Conservation (phyloP, 1,140 invertebrate genomes). For the Leptinotarsa texana region DNA sequence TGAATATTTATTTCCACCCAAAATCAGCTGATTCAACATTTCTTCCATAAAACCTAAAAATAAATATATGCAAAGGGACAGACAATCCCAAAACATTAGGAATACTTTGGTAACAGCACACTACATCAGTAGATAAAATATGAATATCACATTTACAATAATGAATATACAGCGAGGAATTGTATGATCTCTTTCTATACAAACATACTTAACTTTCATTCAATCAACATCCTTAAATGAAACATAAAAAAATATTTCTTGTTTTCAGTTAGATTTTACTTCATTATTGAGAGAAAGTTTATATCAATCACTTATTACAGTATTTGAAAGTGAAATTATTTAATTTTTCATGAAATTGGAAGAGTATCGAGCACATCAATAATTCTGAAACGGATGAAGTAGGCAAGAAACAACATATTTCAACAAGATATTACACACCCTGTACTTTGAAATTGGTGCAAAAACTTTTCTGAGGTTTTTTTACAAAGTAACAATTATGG, state of each 20-base stretch:
- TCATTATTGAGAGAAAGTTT: neutral
- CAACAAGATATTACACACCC: no score
- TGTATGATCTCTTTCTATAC: neutral
- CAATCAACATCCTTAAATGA: neutral
- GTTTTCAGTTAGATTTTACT: neutral
- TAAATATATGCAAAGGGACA: neutral
- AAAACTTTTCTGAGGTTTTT: no score
- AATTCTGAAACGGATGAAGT: no score
- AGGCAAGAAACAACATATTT: no score
- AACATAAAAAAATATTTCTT: neutral
- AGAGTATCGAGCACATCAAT: no score
- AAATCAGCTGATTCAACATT: neutral
- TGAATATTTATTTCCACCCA: neutral
- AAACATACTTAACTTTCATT: neutral
- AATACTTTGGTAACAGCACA: slow-evolving; percentile 1
- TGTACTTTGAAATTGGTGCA: no score
- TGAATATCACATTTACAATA: slow-evolving; percentile 3
- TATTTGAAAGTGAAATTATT: neutral
- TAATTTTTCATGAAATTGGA: neutral
- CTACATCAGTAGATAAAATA: neutral
- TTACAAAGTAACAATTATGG: no score
- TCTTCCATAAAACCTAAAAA: neutral
- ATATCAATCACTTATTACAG: neutral
- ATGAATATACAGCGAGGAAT: neutral
- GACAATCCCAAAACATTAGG: neutral